Conservation (phyloP, 2,113 vertebrate genomes). For the Cervus canadensis region DNA sequence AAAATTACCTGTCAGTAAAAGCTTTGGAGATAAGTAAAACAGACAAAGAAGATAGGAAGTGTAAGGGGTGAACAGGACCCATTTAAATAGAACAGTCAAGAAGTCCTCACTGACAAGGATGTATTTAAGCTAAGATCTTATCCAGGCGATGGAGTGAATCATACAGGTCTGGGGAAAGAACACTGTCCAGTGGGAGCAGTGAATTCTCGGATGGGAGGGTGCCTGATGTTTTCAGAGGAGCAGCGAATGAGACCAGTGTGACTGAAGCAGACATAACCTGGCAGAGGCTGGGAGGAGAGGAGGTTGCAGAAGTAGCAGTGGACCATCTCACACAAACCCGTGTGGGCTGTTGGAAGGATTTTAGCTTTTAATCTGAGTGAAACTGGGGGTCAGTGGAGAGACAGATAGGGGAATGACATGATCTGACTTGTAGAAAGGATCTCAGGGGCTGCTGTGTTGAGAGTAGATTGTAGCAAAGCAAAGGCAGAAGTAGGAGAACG, state of each 20-base stretch:
- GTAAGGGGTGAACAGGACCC: rapidly evolving
- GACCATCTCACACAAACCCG: not conserved
- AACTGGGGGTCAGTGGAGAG: not conserved
- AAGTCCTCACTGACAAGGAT: not conserved
- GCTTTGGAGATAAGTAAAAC: conserved; percentile 8
- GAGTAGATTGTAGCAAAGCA: not conserved
- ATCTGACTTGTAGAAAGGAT: not conserved
- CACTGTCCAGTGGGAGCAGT: not conserved
- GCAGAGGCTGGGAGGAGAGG: not conserved
- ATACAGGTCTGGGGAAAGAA: not conserved
- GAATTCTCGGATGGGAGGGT: not conserved
- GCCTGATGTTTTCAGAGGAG: not conserved
- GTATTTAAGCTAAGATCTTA: not conserved
- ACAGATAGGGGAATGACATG: not conserved
- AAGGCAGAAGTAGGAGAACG: not conserved
- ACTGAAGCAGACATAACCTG: not conserved
- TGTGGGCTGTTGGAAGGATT: not conserved
- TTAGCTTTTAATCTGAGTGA: not conserved
- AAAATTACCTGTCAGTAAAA: not conserved
- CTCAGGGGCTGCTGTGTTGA: not conserved
- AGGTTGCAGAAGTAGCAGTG: not conserved
- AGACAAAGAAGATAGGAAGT: not conserved
- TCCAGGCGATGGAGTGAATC: not conserved
- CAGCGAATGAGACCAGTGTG: not conserved
- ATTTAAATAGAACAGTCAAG: not conserved